Evolutionary conservation across 2,797 vertebrate genomes (phyloP).

Genomic region (Astyanax mexicanus): DNA sequence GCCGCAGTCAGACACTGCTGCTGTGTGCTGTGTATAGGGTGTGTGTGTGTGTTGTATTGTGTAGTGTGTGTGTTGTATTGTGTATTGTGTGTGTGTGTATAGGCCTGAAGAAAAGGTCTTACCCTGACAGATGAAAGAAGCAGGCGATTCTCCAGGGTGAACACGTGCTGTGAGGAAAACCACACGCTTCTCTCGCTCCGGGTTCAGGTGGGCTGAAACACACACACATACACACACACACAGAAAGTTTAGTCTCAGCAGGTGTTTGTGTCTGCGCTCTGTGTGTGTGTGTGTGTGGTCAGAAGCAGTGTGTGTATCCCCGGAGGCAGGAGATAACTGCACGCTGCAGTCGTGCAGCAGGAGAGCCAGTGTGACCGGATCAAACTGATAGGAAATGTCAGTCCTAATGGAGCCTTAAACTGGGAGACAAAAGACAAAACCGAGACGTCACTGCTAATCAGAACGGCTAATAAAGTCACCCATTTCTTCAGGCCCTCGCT

Average conservation of each 20-base stretch:
- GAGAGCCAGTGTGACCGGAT: slow-evolving; percentile 30
- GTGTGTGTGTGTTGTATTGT: slow-evolving; percentile 34
- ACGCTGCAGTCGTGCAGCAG: slow-evolving; percentile 27
- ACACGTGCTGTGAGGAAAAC: slow-evolving; percentile 94
- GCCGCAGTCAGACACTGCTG: not conserved
- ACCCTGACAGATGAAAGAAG: slow-evolving; percentile 98
- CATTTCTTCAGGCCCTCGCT: not conserved
- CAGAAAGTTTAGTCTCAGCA: slow-evolving; percentile 50
- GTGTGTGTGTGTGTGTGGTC: slow-evolving; percentile 34
- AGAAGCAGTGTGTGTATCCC: slow-evolving; percentile 43
- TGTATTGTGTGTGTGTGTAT: no score
- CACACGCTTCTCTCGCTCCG: slow-evolving; percentile 89
- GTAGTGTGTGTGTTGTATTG: slow-evolving; percentile 27
- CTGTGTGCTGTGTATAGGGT: slow-evolving; percentile 11
- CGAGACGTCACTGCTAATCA: not conserved
- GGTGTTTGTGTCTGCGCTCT: slow-evolving; percentile 12
- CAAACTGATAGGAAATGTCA: slow-evolving; percentile 49
- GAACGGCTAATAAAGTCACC: slow-evolving; percentile 3
- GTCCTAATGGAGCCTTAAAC: slow-evolving; percentile 34
- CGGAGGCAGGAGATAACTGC: slow-evolving; percentile 34
- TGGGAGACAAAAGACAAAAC: slow-evolving; percentile 42
- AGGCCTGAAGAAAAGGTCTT: slow-evolving; percentile 63
- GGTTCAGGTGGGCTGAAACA: slow-evolving; percentile 80
- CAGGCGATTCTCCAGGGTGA: slow-evolving; percentile 97
- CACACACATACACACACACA: slow-evolving; percentile 45